Evolutionary conservation across 2,888 invertebrate genomes (phyloP), one percentile per base, ranked within the genome.

Genomic region (Timema podura): DNA sequence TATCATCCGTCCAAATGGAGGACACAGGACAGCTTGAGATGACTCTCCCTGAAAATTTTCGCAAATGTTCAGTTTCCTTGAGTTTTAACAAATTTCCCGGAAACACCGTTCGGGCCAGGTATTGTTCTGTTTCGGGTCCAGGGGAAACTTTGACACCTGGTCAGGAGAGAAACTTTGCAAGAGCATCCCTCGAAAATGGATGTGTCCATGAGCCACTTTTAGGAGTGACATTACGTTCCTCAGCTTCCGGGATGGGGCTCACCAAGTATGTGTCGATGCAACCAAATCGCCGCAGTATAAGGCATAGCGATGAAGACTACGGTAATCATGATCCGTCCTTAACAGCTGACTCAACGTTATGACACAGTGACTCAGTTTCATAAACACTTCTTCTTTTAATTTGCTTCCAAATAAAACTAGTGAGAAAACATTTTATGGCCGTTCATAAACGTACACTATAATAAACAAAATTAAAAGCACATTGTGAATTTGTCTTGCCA

Each of bases 1-100:
- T 87, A 70, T 87, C 89, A 64, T 89, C 91, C 72, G 89, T 93
- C 67, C 89, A 91, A 78, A 85, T 92, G 76, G 89, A 89, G 69
- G 66, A 89, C 77, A 86, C 85, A 0, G 87, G 85, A 67, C 85
- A 87, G 67, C 76, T 87, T 67, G 87, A 87, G 72, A 80, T 86
- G 74, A 81, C 83, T 48, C 77, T 85, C 13, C 81, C 83, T 0
- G 79, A 81, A 16, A 80, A 80, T 48, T 79, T 81, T 70, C 78
- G 83, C 7, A 84, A 84, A 74, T 81, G 81, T 75, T 82, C 83
- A 0, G 74, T 79, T 68, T 76, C 78, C 11, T 67, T 70, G 46
- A 72, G 47, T 11, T 65, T 57, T 16, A 59, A 46, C 30, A 11
- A 48, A 48, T 16, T 48, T 48, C 11, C 45, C 16, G 30, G 68